Evolutionary conservation across 2,797 vertebrate genomes (phyloP), one percentile per base, ranked within the genome.

Genomic region (Acipenser transmontanus): DNA sequence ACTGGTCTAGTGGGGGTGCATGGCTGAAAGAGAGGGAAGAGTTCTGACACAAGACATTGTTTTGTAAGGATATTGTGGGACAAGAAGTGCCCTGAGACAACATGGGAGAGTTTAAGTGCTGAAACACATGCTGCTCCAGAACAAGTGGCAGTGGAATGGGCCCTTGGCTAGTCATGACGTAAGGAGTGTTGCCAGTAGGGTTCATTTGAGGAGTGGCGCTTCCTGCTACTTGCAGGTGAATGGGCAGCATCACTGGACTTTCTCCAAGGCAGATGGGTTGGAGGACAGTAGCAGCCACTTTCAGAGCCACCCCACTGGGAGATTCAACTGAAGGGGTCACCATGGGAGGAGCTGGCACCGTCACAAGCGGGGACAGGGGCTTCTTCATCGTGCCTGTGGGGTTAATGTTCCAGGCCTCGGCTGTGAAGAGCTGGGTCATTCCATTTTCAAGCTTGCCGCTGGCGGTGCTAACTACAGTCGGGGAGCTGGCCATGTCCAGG

Each of bases 191-290:
- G 13, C 84, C 84, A 59, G 90, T 80, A 20, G 92, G 87, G 1
- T 91, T 85, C 59, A 97, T 85, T 83, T 94, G 93, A 0, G 94
- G 80, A 0, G 87, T 84, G 0, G 94, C 76, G 0, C 92, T 87
- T 47, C 94, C 93, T 0, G 93, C 91, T 62, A 98, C 91, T 82
- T 97, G 94, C 73, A 91, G 78, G 70, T 92, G 89, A 69, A 99
- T 95, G 67, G 96, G 96, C 77, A 99, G 82, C 74, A 99, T 91
- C 62, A 98, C 90, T 0, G 94, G 93, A 74, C 89, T 95, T 65
- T 99, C 96, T 50, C 95, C 96, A 20, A 99, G 86, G 77, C 96
- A 99, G 80, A 98, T 88, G 7, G 96, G 96, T 80, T 98, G 96
- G 52, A 98, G 87, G 14, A 98, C 89, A 0, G 95, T 93, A 20